These are phyloP conservation scores for Nomada hirtipes DNA, from an alignment of 2,888 invertebrate genomes.

Conservation along the genomic window DNA sequence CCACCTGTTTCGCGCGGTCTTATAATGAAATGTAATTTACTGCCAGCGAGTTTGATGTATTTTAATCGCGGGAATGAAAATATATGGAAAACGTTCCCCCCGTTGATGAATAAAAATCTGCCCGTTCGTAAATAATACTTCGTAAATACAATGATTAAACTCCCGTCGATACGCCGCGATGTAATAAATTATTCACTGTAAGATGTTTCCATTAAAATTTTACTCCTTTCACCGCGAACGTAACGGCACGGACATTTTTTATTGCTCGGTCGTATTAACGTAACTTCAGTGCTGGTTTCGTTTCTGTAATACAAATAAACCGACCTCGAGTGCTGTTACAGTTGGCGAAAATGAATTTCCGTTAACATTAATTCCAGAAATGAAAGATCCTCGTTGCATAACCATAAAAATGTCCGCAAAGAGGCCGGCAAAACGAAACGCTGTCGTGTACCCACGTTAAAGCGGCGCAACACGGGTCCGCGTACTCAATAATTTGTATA, in stretches of 20 bases:
- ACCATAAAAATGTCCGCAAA: conserved; percentile 12
- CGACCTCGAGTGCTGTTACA: background rate
- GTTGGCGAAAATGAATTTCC: background rate
- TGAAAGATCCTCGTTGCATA: background rate
- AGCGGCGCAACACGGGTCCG: conserved; percentile 53
- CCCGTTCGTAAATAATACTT: background rate
- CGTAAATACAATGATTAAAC: too few relatives aligned
- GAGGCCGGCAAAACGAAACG: background rate
- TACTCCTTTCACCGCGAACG: background rate
- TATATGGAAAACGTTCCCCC: background rate
- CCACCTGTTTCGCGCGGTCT: too few relatives aligned
- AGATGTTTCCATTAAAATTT: background rate
- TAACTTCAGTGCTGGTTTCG: too few relatives aligned
- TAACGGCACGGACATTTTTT: too few relatives aligned
- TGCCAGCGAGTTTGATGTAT: background rate
- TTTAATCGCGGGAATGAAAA: background rate
- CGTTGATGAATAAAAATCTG: background rate
- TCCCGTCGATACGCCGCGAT: too few relatives aligned
- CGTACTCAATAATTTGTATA: conserved; percentile 58
- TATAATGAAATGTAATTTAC: background rate
- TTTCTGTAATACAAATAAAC: background rate
- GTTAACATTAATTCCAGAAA: background rate
- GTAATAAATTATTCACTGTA: background rate
- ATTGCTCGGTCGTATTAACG: background rate
- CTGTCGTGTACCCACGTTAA: conserved; percentile 15